These are phyloP conservation scores for Menidia beryllina DNA, from an alignment of 2,113 vertebrate genomes.

Conservation along the genomic window DNA sequence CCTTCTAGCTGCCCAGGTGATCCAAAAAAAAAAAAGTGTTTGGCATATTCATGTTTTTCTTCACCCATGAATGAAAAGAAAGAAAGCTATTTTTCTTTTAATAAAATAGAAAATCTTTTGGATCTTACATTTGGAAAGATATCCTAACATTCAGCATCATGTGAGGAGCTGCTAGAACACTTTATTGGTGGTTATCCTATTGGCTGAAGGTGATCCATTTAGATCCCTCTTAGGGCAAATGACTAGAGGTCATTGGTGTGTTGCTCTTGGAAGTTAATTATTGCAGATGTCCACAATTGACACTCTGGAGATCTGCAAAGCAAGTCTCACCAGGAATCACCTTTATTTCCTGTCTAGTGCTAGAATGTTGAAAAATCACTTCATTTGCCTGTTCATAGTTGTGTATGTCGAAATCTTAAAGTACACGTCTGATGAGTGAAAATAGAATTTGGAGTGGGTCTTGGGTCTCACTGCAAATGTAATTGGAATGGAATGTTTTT, in stretches of 20 bases:
- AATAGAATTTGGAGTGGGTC: not conserved
- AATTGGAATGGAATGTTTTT: not conserved
- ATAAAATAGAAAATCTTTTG: not conserved
- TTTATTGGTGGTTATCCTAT: not conserved
- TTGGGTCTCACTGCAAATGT: not conserved
- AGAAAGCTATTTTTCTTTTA: no score
- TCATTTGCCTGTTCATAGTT: not conserved
- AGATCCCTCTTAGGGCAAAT: not conserved
- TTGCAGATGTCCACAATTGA: not conserved
- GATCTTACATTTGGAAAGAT: not conserved
- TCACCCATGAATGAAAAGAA: not conserved
- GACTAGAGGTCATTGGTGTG: no score
- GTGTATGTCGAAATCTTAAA: not conserved
- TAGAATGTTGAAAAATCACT: not conserved
- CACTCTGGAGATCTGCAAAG: not conserved
- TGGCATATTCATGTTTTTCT: no score
- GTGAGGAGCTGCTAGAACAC: not conserved
- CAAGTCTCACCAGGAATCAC: not conserved
- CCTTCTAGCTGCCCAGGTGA: not conserved
- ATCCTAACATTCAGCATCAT: not conserved
- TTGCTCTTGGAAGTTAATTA: not conserved
- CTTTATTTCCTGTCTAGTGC: not conserved
- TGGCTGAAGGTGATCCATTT: no score
- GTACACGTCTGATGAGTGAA: not conserved
- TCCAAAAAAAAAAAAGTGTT: constrained; percentile 24